These are phyloP conservation scores for Tyto alba DNA, from an alignment of 2,113 vertebrate species.

Conservation along the genomic window DNA sequence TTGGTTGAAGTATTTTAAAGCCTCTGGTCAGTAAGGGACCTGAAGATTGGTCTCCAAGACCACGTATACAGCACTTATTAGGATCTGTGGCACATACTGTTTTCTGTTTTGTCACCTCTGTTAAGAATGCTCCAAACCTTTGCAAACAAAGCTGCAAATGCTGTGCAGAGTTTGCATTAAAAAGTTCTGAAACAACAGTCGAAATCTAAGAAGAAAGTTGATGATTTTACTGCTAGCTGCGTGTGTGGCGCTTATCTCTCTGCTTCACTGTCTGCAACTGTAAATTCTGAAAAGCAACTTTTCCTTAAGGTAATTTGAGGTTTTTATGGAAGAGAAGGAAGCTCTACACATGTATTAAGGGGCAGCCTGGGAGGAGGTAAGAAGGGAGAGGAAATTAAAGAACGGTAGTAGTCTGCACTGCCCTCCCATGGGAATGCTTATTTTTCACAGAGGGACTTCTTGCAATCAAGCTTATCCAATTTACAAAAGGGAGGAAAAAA, in stretches of 20 bases:
- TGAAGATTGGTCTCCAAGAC: not conserved
- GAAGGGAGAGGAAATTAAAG: not conserved
- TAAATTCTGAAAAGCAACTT: not conserved
- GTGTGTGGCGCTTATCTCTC: not conserved
- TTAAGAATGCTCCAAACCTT: not conserved
- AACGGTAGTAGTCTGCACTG: not conserved
- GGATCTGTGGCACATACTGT: not conserved
- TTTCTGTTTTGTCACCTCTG: not conserved
- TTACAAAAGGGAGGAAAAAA: not conserved
- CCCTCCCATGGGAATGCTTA: not conserved
- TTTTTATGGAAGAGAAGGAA: not conserved
- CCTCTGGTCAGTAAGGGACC: not conserved
- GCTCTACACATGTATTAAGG: not conserved
- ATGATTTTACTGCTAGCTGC: not conserved
- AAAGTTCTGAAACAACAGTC: not conserved
- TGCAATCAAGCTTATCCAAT: not conserved
- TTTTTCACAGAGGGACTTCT: not conserved
- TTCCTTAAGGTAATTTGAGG: not conserved
- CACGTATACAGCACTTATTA: rapidly evolving
- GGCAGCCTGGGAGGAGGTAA: not conserved
- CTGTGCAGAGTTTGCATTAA: not conserved
- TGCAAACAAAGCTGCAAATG: not conserved
- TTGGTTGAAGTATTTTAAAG: not conserved
- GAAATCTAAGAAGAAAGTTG: not conserved
- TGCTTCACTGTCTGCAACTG: not conserved